Base-by-base conservation (phyloP, 2,797 vertebrate species). In the Enteromius unitaeniatus region DNA sequence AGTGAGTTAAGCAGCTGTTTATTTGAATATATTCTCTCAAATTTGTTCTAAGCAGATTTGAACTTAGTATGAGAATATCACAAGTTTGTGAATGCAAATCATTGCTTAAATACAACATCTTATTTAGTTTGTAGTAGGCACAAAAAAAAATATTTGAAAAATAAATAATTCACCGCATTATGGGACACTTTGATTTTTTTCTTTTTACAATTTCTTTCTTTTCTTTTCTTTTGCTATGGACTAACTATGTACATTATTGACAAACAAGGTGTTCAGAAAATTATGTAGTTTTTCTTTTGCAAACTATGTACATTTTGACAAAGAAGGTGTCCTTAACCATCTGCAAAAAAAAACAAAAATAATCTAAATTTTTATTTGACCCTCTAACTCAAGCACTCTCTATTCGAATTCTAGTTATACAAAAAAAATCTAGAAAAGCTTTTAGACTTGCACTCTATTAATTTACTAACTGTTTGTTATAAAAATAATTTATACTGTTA, bases 1-100 rank as follows among this genome's bases (percentile, higher is more conserved):
- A 80, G 78, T 68, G 79, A 82, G 26, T 64, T 51, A 67, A 68
- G 77, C 80, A 81, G 31, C n/a, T 65, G 21, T 65, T 74, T 11
- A 67, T 51, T 51, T 62, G 37, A 73, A 77, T 37, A 34, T 34
- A 17, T 51, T 42, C 64, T 62, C 23, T 31, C 23, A 6, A 6
- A 10, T 40, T 15, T n/a, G 7, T 34, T 67, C 9, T 62, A 17
- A 62, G 37, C 45, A 60, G 17, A 21, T 15, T 40, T 34, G 72
- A 53, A 55, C 72, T 68, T 37, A 4, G 49, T 15, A 14, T 2
- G 11, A 9, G 34, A 8, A 55, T 37, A 75, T 55, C 72, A 23
- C 19, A 79, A 34, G 26, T 49, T 26, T 67, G 26, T 34, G 45
- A 67, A 51, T 34, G 45, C 17, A 37, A 51, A 51, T 67, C 28